These are phyloP conservation scores for Actinernus sp. DNA, from an alignment of 92 coral and sea anemone genomes.

Conservation along the genomic window DNA sequence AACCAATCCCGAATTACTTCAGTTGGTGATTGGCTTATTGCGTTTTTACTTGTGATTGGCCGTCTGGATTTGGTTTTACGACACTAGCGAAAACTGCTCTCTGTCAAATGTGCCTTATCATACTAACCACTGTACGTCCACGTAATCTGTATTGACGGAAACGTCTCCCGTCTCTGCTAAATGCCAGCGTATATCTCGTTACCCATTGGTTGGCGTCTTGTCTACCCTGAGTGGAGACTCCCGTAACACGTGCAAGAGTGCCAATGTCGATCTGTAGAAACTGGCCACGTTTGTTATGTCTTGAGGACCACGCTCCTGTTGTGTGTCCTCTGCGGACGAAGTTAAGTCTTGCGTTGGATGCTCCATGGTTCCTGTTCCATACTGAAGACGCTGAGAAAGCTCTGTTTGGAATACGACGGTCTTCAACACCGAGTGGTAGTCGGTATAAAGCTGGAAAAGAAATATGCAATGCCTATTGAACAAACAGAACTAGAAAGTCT, in stretches of 20 bases:
- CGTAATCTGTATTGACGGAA: slow-evolving; percentile 22
- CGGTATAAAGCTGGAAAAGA: slow-evolving; percentile 52
- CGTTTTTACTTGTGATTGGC: too few species aligned
- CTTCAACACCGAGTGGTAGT: slow-evolving; percentile 87
- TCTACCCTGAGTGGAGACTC: slow-evolving; percentile 20
- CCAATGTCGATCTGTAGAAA: slow-evolving; percentile 20
- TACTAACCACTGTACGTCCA: slow-evolving; percentile 64
- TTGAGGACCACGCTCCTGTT: slow-evolving; percentile 46
- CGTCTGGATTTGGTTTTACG: too few species aligned
- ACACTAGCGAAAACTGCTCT: background rate
- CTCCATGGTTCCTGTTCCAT: slow-evolving; percentile 31
- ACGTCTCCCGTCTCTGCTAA: slow-evolving; percentile 19
- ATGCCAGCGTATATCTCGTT: slow-evolving; percentile 11
- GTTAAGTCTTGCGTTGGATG: slow-evolving; percentile 33
- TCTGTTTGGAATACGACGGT: slow-evolving; percentile 40
- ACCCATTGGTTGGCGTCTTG: slow-evolving; percentile 30
- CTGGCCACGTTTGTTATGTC: slow-evolving; percentile 14
- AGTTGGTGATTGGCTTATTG: too few species aligned
- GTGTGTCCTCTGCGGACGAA: slow-evolving; percentile 5
- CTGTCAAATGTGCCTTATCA: background rate
- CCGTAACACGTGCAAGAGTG: slow-evolving; percentile 1
- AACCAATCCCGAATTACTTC: too few species aligned
- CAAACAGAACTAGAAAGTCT: too few species aligned
- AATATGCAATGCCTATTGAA: too few species aligned
- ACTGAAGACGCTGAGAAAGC: slow-evolving; percentile 12